Conservation (phyloP, 2,113 vertebrate species). For the Terrapene triunguis region DNA sequence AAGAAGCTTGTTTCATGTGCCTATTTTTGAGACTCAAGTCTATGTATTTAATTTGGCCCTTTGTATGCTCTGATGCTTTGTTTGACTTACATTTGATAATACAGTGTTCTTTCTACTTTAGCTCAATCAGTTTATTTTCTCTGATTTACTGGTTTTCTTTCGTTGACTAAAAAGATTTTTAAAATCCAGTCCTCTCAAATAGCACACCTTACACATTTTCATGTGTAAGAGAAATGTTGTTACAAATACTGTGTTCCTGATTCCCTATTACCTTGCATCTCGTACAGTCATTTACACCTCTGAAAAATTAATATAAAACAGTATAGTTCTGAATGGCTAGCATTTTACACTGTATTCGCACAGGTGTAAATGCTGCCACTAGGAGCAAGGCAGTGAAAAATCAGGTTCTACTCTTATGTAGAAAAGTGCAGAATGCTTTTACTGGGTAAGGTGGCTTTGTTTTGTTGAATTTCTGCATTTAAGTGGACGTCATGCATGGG, state of each 20-base stretch:
- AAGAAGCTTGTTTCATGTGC: slow-evolving; percentile 35
- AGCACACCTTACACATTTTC: neutral
- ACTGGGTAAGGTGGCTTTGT: neutral
- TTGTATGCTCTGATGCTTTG: slow-evolving; percentile 1
- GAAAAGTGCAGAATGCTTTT: neutral
- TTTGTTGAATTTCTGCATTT: neutral
- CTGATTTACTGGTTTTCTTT: neutral
- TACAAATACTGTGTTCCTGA: neutral
- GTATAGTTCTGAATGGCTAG: neutral
- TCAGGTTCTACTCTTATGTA: neutral
- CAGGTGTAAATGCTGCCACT: fast-evolving
- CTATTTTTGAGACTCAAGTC: slow-evolving; percentile 11
- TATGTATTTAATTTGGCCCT: slow-evolving; percentile 43
- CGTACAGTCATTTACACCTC: neutral
- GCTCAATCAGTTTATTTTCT: neutral
- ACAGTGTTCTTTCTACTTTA: neutral
- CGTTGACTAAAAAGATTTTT: neutral
- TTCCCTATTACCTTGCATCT: neutral
- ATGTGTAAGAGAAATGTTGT: neutral
- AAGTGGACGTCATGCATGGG: neutral
- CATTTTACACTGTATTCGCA: neutral
- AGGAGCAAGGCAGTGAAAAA: neutral
- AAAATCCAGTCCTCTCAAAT: slow-evolving; percentile 13
- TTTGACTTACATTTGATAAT: slow-evolving; percentile 28
- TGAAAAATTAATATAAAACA: neutral